Percentiles rank a stretch among this genome's conserved stretches.
phyloP scores from a whole-genome alignment of 1,140 invertebrate species.

The Brachionus sp. region DNA sequence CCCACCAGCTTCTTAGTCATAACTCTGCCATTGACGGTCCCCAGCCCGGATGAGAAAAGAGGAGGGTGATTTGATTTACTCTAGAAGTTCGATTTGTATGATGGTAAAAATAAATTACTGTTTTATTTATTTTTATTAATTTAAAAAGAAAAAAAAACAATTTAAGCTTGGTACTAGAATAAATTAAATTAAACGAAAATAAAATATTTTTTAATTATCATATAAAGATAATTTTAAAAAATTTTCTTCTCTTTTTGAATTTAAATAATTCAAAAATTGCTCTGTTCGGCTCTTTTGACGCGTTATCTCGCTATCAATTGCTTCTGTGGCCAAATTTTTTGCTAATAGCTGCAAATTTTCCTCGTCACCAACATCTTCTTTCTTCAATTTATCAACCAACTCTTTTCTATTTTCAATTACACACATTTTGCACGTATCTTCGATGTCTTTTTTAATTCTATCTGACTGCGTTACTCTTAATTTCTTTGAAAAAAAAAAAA shows the following conservation, averaged over 20 bases:
- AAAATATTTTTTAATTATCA: background rate
- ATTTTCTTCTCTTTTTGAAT: background rate
- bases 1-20: too few relatives aligned
- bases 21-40: too few relatives aligned
- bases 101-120: too few relatives aligned
- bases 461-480: background rate
- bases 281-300: background rate
- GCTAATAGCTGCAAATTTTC: slow-evolving; percentile 1
- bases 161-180: background rate
- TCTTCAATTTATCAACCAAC: background rate
- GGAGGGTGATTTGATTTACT: too few relatives aligned
- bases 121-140: too few relatives aligned
- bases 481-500: background rate
- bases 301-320: background rate
- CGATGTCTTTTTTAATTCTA: background rate
- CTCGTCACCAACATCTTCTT: background rate
- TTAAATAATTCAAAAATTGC: background rate
- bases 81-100: too few relatives aligned
- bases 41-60: too few relatives aligned
- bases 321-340: slow-evolving; percentile 3
- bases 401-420: slow-evolving; percentile 35
- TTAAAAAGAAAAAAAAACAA: too few relatives aligned
- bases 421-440: background rate
- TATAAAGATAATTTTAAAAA: background rate
- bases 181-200: background rate